Conservation (phyloP, 2,888 invertebrate genomes). For the Ichneumoninae sp. region DNA sequence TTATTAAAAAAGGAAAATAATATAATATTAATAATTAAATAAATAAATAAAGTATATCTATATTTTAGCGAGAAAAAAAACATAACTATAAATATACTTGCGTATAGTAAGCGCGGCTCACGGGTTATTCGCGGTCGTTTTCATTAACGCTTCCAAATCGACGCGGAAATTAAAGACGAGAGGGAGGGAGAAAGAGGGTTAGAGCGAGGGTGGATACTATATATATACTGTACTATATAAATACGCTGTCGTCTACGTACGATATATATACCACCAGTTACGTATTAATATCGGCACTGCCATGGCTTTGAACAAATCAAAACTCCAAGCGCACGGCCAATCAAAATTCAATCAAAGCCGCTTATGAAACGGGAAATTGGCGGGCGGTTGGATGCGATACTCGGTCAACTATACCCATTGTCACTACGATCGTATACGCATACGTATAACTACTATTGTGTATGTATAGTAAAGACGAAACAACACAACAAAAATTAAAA, state of each 20-base stretch:
- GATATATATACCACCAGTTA: conserved; percentile 64
- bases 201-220: conserved; percentile 21
- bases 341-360: conserved; percentile 73
- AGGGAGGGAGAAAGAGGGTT: neutral
- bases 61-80: conserved; percentile 21
- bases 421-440: conserved; percentile 42
- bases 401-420: conserved; percentile 54
- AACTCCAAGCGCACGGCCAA: conserved; percentile 70
- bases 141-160: conserved; percentile 53
- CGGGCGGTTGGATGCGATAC: conserved; percentile 54
- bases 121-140: conserved; percentile 33
- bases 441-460: conserved; percentile 14
- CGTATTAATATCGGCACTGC: conserved; percentile 80
- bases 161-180: conserved; percentile 40
- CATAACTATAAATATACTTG: conserved; percentile 19
- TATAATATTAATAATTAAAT: neutral
- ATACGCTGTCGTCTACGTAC: conserved; percentile 53
- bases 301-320: conserved; percentile 78
- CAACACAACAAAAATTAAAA: neutral
- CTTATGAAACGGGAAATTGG: conserved; percentile 57
- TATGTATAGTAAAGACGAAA: conserved; percentile 21
- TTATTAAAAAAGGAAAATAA: conserved; percentile 17
- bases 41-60: neutral
- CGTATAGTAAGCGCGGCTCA: conserved; percentile 24
- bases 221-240: conserved; percentile 44